Evolutionary conservation across 2,113 vertebrate genomes (phyloP).

Genomic region (Nerophis lumbriciformis): DNA sequence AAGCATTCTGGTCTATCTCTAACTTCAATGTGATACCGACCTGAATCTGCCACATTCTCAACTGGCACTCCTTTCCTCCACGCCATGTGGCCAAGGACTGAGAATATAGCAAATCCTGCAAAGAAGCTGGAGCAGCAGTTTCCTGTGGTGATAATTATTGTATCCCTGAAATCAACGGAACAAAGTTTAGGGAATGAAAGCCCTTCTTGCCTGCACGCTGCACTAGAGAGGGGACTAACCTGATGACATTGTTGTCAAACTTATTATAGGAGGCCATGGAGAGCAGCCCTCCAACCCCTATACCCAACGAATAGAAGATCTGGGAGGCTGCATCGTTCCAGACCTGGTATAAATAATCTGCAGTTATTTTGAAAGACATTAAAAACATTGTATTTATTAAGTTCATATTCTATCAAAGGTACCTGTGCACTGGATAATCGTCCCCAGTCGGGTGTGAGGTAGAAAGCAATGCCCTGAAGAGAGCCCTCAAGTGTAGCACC

Average conservation of each 20-base stretch:
- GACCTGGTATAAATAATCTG: constrained; percentile 52
- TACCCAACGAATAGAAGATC: constrained; percentile 80
- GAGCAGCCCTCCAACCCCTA: constrained; percentile 77
- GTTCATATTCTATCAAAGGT: background rate
- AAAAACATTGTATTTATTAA: background rate
- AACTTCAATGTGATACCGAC: constrained; percentile 42
- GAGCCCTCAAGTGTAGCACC: constrained; percentile 71
- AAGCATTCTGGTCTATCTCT: no score
- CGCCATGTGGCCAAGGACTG: constrained; percentile 80
- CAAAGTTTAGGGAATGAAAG: background rate
- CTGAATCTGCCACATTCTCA: constrained; percentile 72
- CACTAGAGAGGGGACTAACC: constrained; percentile 50
- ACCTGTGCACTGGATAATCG: constrained; percentile 75
- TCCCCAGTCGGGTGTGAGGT: constrained; percentile 75
- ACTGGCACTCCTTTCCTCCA: constrained; percentile 76
- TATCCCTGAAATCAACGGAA: constrained; percentile 66
- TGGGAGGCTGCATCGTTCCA: constrained; percentile 82
- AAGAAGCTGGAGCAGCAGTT: constrained; percentile 79
- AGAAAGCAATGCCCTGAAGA: constrained; percentile 71
- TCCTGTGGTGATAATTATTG: constrained; percentile 72
- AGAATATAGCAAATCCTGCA: constrained; percentile 79
- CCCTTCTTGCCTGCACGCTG: background rate
- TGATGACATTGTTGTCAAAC: constrained; percentile 81
- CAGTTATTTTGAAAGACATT: background rate
- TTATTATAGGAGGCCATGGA: constrained; percentile 82